Evolutionary conservation across 2,888 invertebrate genomes (phyloP).

Genomic region (Masnerella sp.): DNA sequence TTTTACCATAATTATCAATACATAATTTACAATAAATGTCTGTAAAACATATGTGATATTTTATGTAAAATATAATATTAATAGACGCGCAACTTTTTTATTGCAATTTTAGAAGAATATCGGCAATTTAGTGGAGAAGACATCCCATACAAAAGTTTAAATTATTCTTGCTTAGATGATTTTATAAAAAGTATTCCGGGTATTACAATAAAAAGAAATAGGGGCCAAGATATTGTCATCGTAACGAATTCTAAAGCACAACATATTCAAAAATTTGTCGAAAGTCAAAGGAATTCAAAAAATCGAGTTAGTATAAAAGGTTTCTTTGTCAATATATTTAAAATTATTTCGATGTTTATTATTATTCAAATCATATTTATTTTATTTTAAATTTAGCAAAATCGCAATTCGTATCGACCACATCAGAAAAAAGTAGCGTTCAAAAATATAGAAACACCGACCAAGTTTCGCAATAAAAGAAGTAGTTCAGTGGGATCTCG

Average conservation of each 20-base stretch:
- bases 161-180: slow-evolving; percentile 26
- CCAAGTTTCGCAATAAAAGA: not conserved
- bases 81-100: no score
- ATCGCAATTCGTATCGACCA: not conserved
- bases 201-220: not conserved
- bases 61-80: no score
- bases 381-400: not conserved
- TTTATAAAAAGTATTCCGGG: slow-evolving; percentile 20
- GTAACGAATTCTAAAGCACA: slow-evolving; percentile 5
- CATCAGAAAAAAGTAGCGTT: slow-evolving; percentile 13
- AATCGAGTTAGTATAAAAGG: not conserved
- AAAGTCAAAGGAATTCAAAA: slow-evolving; percentile 18
- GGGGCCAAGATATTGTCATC: not conserved
- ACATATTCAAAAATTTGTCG: slow-evolving; percentile 17
- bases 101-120: slow-evolving; percentile 25
- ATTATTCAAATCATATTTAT: not conserved
- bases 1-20: not conserved
- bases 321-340: not conserved
- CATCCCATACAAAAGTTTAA: slow-evolving; percentile 20
- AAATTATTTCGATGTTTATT: not conserved
- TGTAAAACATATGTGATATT: no score
- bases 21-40: not conserved
- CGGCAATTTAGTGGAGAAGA: not conserved
- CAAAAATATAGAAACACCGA: not conserved
- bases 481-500: slow-evolving; percentile 17